Conservation (phyloP, 1,140 invertebrate species). For the Asbolus verrucosus region DNA sequence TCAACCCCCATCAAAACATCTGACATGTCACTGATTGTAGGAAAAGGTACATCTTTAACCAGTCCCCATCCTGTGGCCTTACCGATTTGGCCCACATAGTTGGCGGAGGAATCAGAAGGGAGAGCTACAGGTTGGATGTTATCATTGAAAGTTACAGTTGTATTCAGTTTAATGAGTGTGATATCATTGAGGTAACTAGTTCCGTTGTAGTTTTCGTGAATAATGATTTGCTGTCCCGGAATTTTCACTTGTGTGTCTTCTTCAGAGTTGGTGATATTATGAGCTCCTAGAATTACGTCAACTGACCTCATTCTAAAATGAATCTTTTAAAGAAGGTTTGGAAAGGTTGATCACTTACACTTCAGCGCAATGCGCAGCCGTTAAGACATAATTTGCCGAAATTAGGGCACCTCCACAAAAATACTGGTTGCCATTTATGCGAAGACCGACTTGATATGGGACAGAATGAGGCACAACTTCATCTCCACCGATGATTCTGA, state of each 20-base stretch:
- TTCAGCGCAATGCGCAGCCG: conserved; percentile 72
- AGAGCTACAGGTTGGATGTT: conserved; percentile 63
- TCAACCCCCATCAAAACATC: conserved; percentile 28
- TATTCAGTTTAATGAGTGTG: conserved; percentile 62
- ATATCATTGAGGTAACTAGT: conserved; percentile 67
- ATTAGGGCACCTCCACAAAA: conserved; percentile 78
- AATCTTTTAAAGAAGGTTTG: neutral
- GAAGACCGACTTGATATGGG: conserved; percentile 63
- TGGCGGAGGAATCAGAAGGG: too few species aligned
- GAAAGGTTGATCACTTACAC: conserved; percentile 41
- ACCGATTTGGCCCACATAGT: conserved; percentile 28
- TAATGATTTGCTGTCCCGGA: conserved; percentile 61
- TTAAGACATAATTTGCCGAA: conserved; percentile 72
- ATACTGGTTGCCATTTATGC: conserved; percentile 55
- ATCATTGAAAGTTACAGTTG: conserved; percentile 65
- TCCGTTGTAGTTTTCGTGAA: conserved; percentile 66
- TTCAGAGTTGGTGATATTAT: conserved; percentile 64
- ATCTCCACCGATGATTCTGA: conserved; percentile 61
- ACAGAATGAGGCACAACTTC: conserved; percentile 61
- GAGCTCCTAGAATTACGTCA: conserved; percentile 66
- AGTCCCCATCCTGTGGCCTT: conserved; percentile 42
- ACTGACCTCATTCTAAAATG: conserved; percentile 41
- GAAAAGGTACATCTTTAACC: conserved; percentile 27
- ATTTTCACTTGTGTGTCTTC: conserved; percentile 62
- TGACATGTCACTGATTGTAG: conserved; percentile 38